Percentiles rank a stretch among this genome's conserved stretches.
Evolutionary conservation across 2,888 invertebrate genomes (phyloP).

Genomic region (Conchocele bisecta): DNA sequence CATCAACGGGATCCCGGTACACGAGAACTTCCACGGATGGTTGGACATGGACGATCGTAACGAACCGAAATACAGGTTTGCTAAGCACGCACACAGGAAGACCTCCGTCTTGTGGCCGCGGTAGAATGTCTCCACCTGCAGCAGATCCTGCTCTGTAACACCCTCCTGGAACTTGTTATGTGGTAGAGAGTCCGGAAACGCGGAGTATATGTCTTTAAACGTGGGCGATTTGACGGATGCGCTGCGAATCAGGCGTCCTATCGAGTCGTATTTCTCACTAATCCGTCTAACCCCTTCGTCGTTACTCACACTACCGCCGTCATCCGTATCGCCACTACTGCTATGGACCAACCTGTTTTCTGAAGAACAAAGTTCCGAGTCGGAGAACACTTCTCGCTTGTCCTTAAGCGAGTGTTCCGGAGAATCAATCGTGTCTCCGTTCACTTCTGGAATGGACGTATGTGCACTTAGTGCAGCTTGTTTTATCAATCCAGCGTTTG

Average conservation of each 20-base stretch:
- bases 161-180: conserved; percentile 67
- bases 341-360: not conserved
- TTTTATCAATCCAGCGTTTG: not conserved
- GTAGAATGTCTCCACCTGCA: conserved; percentile 81
- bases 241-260: conserved; percentile 68
- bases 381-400: not conserved
- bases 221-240: conserved; percentile 35
- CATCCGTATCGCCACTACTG: not conserved
- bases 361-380: not conserved
- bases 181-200: conserved; percentile 36
- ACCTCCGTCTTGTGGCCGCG: conserved; percentile 91
- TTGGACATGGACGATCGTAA: conserved; percentile 63
- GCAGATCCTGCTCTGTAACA: conserved; percentile 76
- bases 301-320: no score
- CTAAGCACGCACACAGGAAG: conserved; percentile 89
- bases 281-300: conserved; percentile 72
- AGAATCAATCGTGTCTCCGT: not conserved
- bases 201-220: conserved; percentile 30
- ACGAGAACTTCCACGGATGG: conserved; percentile 87
- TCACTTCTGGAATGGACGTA: conserved; percentile 1
- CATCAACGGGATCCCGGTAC: conserved; percentile 91
- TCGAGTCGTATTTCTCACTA: conserved; percentile 79
- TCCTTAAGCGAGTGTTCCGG: not conserved
- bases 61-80: conserved; percentile 83
- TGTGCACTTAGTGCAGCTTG: conserved; percentile 6